phyloP scores from a whole-genome alignment of 2,888 invertebrate genomes.

The Hedya salicella region DNA sequence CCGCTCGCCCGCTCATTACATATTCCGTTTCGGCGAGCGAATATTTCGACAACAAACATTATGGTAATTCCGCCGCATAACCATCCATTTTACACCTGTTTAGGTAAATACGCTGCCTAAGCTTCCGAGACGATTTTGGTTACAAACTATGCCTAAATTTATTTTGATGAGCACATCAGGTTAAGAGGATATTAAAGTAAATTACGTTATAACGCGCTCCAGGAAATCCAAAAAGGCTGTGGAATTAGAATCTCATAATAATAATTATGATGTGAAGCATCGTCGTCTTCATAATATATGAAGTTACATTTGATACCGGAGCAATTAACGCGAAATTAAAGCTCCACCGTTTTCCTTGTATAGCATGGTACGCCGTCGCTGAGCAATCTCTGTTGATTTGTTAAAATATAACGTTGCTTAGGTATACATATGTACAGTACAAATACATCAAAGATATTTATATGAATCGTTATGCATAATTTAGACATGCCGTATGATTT shows the following conservation, averaged over 20 bases:
- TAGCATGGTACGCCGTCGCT: slow-evolving; percentile 14
- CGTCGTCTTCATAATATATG: not conserved
- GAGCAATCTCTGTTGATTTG: slow-evolving; percentile 20
- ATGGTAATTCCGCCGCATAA: slow-evolving; percentile 79
- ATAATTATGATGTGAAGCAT: slow-evolving; percentile 9
- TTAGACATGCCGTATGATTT: slow-evolving; percentile 7
- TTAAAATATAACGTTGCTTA: slow-evolving; percentile 13
- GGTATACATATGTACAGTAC: not conserved
- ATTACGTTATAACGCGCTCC: not conserved
- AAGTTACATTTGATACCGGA: slow-evolving; percentile 15
- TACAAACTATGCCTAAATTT: slow-evolving; percentile 36
- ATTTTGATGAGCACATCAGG: slow-evolving; percentile 10
- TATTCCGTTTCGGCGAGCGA: slow-evolving; percentile 76
- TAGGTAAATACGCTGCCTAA: slow-evolving; percentile 76
- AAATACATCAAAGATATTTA: slow-evolving; percentile 11
- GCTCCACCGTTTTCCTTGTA: slow-evolving; percentile 19
- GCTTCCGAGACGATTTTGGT: slow-evolving; percentile 69
- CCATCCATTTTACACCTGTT: slow-evolving; percentile 81
- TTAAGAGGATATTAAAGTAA: slow-evolving; percentile 10
- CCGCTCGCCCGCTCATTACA: slow-evolving; percentile 73
- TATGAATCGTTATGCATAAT: slow-evolving; percentile 24
- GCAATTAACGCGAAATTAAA: slow-evolving; percentile 20
- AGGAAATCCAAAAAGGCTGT: not conserved
- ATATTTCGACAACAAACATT: slow-evolving; percentile 82
- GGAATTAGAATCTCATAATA: slow-evolving; percentile 15